Percentiles rank a stretch among this genome's conserved stretches.
Conservation (phyloP, 2,113 vertebrate species). For the Geothlypis trichas region DNA sequence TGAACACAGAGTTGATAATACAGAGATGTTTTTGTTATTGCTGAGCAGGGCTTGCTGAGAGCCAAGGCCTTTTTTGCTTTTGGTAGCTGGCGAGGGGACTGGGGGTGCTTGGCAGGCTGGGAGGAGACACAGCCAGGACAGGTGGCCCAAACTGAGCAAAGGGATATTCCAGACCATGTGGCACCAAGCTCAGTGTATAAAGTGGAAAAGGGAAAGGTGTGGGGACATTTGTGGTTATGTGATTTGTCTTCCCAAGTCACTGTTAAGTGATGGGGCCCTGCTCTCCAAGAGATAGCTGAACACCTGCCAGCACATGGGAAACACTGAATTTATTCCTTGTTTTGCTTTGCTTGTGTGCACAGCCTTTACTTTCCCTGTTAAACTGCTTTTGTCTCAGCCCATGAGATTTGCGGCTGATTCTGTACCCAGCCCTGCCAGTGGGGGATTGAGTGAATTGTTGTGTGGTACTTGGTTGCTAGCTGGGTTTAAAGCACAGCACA, state of each 20-base stretch:
- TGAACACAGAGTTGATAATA: fast-evolving
- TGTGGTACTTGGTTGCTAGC: neutral
- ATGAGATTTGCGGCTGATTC: neutral
- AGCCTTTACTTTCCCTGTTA: neutral
- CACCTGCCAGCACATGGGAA: neutral
- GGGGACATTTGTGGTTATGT: no score
- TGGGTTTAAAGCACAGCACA: neutral
- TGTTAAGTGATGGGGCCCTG: fast-evolving
- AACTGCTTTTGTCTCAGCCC: neutral
- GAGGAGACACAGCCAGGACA: neutral
- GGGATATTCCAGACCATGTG: no score
- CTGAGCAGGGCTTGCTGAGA: neutral
- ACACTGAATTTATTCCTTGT: neutral
- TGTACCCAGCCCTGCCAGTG: neutral
- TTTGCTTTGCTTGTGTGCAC: neutral
- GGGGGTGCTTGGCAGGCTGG: fast-evolving
- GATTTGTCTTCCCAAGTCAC: neutral
- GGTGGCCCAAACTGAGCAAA: neutral
- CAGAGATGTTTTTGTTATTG: neutral
- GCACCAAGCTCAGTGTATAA: no score
- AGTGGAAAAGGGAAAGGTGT: neutral
- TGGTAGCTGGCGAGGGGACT: neutral
- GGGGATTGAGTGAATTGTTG: neutral
- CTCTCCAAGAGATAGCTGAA: neutral
- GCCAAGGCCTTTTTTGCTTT: neutral